Conservation (phyloP, 2,888 invertebrate genomes). For the Cyaniris semiargus region DNA sequence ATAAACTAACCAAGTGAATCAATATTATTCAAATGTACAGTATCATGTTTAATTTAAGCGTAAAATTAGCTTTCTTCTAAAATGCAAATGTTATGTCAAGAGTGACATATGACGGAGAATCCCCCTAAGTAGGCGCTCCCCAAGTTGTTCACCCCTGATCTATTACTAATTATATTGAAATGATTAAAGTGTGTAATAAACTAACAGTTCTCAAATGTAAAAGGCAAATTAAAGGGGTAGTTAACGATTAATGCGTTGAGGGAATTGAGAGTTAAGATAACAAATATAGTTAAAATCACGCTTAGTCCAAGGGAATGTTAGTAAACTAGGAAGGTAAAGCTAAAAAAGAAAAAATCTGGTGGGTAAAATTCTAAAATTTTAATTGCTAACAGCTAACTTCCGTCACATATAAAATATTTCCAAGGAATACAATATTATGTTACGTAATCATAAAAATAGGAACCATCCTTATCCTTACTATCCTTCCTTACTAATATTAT, state of each 20-base stretch:
- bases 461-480: too few relatives aligned
- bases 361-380: too few relatives aligned
- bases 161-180: slow-evolving; percentile 18
- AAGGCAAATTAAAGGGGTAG: neutral
- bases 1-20: neutral
- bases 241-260: neutral
- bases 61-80: slow-evolving; percentile 4
- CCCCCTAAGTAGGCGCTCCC: neutral
- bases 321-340: too few relatives aligned
- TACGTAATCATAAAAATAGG: too few relatives aligned
- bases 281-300: neutral
- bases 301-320: neutral
- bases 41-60: neutral
- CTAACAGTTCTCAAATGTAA: neutral
- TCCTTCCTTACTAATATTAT: too few relatives aligned
- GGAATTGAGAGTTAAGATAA: neutral
- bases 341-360: too few relatives aligned
- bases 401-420: too few relatives aligned
- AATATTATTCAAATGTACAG: neutral
- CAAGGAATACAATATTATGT: too few relatives aligned
- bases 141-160: neutral
- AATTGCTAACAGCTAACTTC: too few relatives aligned
- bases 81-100: neutral
- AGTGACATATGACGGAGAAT: neutral
- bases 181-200: slow-evolving; percentile 2